Evolutionary conservation across 2,888 invertebrate genomes (phyloP).

Genomic region (Epirrita christyi): DNA sequence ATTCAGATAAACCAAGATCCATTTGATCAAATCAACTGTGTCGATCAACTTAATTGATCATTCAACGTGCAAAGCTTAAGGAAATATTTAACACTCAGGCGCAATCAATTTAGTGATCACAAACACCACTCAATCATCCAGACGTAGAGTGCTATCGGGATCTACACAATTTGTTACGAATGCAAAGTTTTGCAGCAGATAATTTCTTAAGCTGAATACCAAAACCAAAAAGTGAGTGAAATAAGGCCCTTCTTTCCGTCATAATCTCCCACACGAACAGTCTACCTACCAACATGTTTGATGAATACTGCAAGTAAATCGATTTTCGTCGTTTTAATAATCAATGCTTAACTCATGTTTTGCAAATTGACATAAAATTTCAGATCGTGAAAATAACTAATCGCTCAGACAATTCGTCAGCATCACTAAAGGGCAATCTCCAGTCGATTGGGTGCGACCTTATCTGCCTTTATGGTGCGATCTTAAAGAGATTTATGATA

Average conservation of each 20-base stretch:
- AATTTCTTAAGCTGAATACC: neutral
- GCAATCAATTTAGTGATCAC: conserved; percentile 77
- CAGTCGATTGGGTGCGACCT: conserved; percentile 80
- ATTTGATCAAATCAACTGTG: conserved; percentile 59
- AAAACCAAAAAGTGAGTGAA: too few species aligned
- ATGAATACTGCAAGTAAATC: too few species aligned
- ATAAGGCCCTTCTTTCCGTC: too few species aligned
- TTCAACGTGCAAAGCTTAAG: conserved; percentile 65
- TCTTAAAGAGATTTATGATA: conserved; percentile 85
- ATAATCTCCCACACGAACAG: too few species aligned
- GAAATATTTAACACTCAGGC: conserved; percentile 71
- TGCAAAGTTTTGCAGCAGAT: neutral
- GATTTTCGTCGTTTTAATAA: neutral
- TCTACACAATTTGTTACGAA: neutral
- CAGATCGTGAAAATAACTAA: conserved; percentile 44
- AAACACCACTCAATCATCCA: conserved; percentile 68
- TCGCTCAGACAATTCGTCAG: conserved; percentile 77
- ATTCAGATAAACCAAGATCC: conserved; percentile 49
- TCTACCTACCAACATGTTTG: too few species aligned
- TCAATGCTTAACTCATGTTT: neutral
- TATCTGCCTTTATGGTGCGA: conserved; percentile 82
- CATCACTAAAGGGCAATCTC: conserved; percentile 78
- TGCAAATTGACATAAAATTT: conserved; percentile 38
- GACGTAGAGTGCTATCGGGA: conserved; percentile 24
- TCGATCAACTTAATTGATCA: conserved; percentile 80